These are phyloP conservation scores for Catostylus mosaicus DNA, from an alignment of 30 jellyfish, hydroid and myxozoan genomes.

Conservation along the genomic window DNA sequence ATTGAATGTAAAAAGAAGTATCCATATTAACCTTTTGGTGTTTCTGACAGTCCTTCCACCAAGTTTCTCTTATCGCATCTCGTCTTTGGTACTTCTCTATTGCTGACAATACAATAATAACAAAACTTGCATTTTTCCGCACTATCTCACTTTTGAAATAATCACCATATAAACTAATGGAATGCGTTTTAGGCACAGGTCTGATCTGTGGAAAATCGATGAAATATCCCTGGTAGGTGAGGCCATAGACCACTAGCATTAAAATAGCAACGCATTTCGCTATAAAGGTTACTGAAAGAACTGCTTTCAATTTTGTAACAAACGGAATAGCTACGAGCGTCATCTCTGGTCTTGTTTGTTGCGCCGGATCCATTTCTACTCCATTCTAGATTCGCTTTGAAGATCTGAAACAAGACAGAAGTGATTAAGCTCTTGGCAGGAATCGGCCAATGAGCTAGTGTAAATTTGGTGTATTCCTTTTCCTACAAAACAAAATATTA, in stretches of 20 bases:
- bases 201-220: not conserved
- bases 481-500: not conserved
- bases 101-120: conserved; percentile 31
- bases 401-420: no score
- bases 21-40: not conserved
- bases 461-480: no score
- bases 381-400: no score
- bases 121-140: not conserved
- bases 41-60: conserved; percentile 41
- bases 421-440: no score
- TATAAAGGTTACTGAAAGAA: not conserved
- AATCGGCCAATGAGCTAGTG: no score
- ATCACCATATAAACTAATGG: conserved; percentile 2
- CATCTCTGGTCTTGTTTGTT: not conserved
- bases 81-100: conserved; percentile 14
- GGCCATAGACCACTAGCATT: not conserved
- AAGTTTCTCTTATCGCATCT: conserved; percentile 16
- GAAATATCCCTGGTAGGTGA: not conserved
- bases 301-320: conserved; percentile 2
- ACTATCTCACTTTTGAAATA: not conserved
- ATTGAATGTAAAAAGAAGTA: no score
- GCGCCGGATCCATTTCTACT: no score
- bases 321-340: conserved; percentile 1
- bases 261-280: not conserved
- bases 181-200: not conserved